These are phyloP conservation scores for Venturia canescens DNA, from an alignment of 1,140 invertebrate genomes.

Conservation along the genomic window DNA sequence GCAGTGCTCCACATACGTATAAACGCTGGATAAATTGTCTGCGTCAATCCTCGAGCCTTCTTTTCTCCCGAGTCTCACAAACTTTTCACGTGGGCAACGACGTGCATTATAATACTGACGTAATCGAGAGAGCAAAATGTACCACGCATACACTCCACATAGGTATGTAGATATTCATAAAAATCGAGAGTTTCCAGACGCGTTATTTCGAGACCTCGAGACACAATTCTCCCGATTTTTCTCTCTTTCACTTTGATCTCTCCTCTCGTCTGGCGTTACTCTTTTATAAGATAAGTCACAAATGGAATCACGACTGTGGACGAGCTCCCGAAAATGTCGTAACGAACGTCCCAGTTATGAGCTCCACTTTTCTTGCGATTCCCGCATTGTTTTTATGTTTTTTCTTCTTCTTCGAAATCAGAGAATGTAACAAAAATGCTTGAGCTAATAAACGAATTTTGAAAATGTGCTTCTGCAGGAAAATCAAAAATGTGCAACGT, in stretches of 20 bases:
- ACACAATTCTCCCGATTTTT: constrained; percentile 1
- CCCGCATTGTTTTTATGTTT: too few species aligned
- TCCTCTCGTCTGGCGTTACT: background rate
- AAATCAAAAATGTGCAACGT: too few species aligned
- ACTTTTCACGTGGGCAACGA: constrained; percentile 21
- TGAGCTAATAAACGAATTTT: too few species aligned
- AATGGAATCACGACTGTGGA: too few species aligned
- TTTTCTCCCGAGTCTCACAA: constrained; percentile 12
- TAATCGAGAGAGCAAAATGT: constrained; percentile 29
- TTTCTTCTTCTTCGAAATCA: background rate
- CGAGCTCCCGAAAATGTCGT: too few species aligned
- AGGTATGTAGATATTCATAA: background rate
- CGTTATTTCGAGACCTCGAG: constrained; percentile 6
- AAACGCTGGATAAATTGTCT: background rate
- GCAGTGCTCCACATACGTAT: background rate
- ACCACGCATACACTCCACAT: background rate
- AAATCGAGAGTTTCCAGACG: constrained; percentile 2
- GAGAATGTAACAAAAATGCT: background rate
- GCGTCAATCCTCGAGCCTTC: background rate
- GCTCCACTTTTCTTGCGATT: too few species aligned
- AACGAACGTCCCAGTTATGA: too few species aligned
- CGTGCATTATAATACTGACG: constrained; percentile 27
- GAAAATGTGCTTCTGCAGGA: too few species aligned
- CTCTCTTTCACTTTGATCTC: background rate
- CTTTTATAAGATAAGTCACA: background rate